Conservation (phyloP, 2,113 vertebrate genomes). For the Arvicanthis niloticus region DNA sequence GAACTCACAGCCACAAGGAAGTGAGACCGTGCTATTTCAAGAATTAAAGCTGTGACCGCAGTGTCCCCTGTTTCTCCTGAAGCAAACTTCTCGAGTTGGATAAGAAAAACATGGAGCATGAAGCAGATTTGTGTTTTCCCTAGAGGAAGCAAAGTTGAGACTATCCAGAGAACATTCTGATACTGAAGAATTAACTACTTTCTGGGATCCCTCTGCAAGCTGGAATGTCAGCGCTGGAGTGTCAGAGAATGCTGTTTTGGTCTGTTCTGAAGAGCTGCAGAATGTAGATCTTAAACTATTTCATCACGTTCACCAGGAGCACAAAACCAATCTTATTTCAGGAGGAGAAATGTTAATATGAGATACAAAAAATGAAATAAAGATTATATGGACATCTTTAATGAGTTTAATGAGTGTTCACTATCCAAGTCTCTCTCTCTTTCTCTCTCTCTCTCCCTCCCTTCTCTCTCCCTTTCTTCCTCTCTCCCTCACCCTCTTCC, state of each 20-base stretch:
- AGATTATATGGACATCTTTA: conserved; percentile 44
- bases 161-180: conserved; percentile 55
- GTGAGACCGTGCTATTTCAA: conserved; percentile 26
- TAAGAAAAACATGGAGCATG: conserved; percentile 25
- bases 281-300: conserved; percentile 67
- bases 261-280: conserved; percentile 51
- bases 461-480: not conserved
- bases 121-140: conserved; percentile 47
- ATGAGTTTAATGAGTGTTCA: conserved; percentile 30
- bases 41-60: conserved; percentile 1
- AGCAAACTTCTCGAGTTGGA: not conserved
- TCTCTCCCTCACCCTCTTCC: not conserved
- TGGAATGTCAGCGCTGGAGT: conserved; percentile 6
- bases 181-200: conserved; percentile 34
- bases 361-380: conserved; percentile 61
- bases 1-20: conserved; percentile 46
- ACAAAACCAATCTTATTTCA: conserved; percentile 76
- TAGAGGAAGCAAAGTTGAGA: conserved; percentile 56
- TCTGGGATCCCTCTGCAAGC: not conserved
- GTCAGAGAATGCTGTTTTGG: conserved; percentile 67
- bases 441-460: not conserved
- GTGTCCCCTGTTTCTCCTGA: not conserved
- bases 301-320: conserved; percentile 61
- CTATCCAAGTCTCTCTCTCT: not conserved
- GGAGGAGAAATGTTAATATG: conserved; percentile 46